A percentile compares a stretch with the other conserved stretches of the same genome.
Conservation (phyloP, 2,888 invertebrate genomes). For the Caenorhabditis sp. region DNA sequence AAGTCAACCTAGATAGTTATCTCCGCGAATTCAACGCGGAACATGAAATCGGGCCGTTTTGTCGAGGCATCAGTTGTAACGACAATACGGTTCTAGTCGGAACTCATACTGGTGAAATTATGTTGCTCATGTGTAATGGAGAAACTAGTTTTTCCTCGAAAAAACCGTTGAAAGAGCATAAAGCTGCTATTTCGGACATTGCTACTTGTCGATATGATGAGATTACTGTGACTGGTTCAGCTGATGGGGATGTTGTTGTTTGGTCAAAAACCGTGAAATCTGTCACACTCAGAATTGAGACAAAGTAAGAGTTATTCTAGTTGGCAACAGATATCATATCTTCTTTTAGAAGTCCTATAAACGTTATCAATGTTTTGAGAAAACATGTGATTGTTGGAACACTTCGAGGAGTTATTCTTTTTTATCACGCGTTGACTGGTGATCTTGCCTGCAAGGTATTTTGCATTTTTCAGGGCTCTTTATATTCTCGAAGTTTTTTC, state of each 20-base stretch:
- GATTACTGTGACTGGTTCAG: conserved; percentile 56
- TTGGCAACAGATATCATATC: neutral
- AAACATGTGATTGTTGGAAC: conserved; percentile 65
- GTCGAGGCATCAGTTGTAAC: conserved; percentile 57
- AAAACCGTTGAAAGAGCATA: conserved; percentile 53
- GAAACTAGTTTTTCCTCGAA: conserved; percentile 39
- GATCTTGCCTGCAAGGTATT: conserved; percentile 54
- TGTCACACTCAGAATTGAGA: conserved; percentile 48
- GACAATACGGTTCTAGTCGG: conserved; percentile 63
- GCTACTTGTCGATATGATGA: conserved; percentile 68
- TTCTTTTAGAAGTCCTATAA: conserved; percentile 44
- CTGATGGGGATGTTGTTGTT: neutral
- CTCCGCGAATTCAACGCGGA: neutral
- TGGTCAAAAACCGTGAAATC: conserved; percentile 46
- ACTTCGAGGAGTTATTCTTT: conserved; percentile 47
- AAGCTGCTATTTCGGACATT: conserved; percentile 57
- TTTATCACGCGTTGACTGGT: conserved; percentile 47
- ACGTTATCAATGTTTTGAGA: conserved; percentile 61
- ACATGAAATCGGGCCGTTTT: conserved; percentile 24
- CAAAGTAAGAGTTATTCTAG: conserved; percentile 42
- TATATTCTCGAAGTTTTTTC: too few relatives aligned
- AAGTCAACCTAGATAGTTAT: conserved; percentile 1
- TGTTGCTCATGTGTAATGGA: conserved; percentile 59
- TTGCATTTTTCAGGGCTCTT: too few relatives aligned
- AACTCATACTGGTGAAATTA: conserved; percentile 58